Evolutionary conservation across 1,140 invertebrate species (phyloP).

Genomic region (Hyphantria cunea): DNA sequence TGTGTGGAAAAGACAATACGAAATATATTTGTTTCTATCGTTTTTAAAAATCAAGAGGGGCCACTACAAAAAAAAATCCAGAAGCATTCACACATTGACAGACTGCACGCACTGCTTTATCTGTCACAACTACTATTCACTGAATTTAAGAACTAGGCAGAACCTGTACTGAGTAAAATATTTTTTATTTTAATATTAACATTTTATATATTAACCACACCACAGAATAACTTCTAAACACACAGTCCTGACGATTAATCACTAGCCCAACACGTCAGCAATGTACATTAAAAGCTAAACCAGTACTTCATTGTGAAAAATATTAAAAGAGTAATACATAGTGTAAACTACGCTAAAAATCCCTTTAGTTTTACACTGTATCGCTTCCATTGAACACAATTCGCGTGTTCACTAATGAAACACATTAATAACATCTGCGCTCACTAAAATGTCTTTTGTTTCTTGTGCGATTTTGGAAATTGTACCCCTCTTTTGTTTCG

Average conservation of each 20-base stretch:
- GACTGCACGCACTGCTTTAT: no score
- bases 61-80: no score
- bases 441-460: constrained; percentile 30
- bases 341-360: constrained; percentile 4
- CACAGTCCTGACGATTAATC: no score
- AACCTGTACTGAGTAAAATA: no score
- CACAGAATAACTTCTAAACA: no score
- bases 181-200: no score
- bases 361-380: background rate
- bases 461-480: constrained; percentile 28
- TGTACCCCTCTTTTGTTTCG: constrained; percentile 27
- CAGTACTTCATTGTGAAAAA: background rate
- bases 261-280: background rate
- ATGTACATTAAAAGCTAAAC: background rate
- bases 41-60: constrained; percentile 8
- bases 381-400: constrained; percentile 9
- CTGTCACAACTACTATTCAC: no score
- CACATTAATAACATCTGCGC: constrained; percentile 29
- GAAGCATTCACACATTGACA: no score
- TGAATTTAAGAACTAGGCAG: no score
- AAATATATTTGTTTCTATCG: background rate
- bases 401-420: constrained; percentile 23
- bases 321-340: background rate
- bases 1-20: constrained; percentile 8
- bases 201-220: no score